Evolutionary conservation across 53 echinoderm and acorn worm species (phyloP), one percentile per base, ranked within the genome.

Genomic region (Mesocentrotus franciscanus): DNA sequence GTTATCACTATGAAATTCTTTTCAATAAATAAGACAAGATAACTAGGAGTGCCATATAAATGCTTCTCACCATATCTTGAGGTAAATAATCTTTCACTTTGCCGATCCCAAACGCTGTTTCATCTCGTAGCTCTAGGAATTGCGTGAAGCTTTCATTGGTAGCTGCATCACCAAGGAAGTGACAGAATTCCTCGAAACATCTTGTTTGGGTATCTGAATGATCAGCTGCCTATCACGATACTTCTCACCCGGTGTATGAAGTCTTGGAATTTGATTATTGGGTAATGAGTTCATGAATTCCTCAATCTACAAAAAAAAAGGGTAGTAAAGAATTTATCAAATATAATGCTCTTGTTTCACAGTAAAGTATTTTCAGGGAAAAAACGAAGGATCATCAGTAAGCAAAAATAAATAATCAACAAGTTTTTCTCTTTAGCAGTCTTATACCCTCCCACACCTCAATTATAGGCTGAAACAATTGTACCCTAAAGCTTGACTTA

Each of bases 271-370:
- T 92, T 97, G 98, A 95, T 97, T 97, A 93, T 97, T 99, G 72
- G 99, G 99, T 90, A 99, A 96, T 42, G 99, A 98, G 92, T 98
- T 98, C 99, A 99, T 99, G 90, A 97, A 99, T 85, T 99, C 99
- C 89, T 99, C 99, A 81, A 98, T 97, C 98, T 98, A 94, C 49
- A 71, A 89, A 79, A 85, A 22, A 85, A 57, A 15, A 57, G 16
- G 33, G 18, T 55, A 55, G 87, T 55, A 22, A 56, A 56, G 24
- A 85, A 55, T 18, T 49, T 7, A 71, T 49, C 5, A 49, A 49
- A 49, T 49, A 49, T 49, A 4, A 49, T 49, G 49, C 49, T 49
- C 6, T 49, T 49, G 16, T 34, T 78, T 15, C 0, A 33, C 11
- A 78, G 27, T 78, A 34, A 34, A 12, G 78, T 78, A 30, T 78